These are phyloP conservation scores for Dimorphilus gyrociliatus DNA, from an alignment of 2,888 invertebrate species.

Conservation along the genomic window DNA sequence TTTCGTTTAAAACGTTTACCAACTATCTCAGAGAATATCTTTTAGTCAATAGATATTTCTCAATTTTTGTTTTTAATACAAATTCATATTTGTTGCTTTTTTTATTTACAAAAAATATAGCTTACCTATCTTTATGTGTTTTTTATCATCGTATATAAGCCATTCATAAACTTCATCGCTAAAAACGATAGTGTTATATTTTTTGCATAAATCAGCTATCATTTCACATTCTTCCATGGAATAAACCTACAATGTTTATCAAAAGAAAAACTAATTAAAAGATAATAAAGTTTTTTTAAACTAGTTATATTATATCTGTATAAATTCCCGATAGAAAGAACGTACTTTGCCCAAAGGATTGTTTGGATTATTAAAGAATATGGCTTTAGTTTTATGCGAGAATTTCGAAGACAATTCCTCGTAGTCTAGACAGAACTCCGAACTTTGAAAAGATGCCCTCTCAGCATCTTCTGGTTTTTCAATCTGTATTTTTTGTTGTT, in stretches of 20 bases:
- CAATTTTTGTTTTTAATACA: no score
- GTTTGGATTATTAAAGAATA: conserved; percentile 91
- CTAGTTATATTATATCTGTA: no score
- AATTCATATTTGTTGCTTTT: no score
- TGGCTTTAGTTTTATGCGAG: conserved; percentile 71
- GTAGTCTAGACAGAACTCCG: conserved; percentile 74
- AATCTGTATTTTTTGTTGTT: not conserved
- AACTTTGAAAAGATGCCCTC: conserved; percentile 42
- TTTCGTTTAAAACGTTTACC: no score
- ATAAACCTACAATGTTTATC: conserved; percentile 32
- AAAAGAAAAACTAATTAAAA: not conserved
- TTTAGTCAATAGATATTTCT: no score
- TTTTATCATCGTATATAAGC: conserved; percentile 57
- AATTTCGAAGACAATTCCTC: conserved; percentile 62
- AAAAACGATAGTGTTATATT: conserved; percentile 75
- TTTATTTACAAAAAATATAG: no score
- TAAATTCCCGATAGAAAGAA: no score
- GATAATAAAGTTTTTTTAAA: no score
- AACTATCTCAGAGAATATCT: no score
- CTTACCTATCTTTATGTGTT: conserved; percentile 68
- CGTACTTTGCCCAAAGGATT: conserved; percentile 85
- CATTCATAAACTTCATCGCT: conserved; percentile 98
- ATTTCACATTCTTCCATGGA: conserved; percentile 37
- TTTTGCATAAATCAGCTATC: conserved; percentile 73
- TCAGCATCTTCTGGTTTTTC: not conserved